These are phyloP conservation scores for Dallia pectoralis DNA, from an alignment of 2,797 vertebrate genomes.

Conservation along the genomic window DNA sequence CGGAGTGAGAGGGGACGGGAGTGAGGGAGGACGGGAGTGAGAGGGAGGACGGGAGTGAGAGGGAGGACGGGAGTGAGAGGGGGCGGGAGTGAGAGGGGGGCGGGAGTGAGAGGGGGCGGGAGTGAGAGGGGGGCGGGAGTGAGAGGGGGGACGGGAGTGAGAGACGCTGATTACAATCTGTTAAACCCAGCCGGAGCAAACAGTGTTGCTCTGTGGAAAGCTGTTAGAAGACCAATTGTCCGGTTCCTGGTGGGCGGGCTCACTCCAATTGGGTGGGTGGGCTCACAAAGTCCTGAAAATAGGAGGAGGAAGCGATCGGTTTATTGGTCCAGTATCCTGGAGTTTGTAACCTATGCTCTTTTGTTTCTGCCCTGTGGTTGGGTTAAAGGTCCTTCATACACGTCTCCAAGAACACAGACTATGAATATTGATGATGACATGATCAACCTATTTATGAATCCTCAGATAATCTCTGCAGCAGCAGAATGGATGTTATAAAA, in stretches of 20 bases:
- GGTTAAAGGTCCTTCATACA: slow-evolving; percentile 11
- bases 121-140: slow-evolving; percentile 45
- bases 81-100: slow-evolving; percentile 41
- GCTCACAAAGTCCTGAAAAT: slow-evolving; percentile 78
- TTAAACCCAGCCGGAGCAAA: slow-evolving; percentile 63
- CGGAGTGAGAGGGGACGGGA: too few relatives aligned
- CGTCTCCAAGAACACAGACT: slow-evolving; percentile 20
- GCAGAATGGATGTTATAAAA: background rate
- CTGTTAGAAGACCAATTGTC: slow-evolving; percentile 84
- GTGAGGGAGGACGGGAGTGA: background rate
- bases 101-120: slow-evolving; percentile 51
- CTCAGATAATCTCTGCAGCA: background rate
- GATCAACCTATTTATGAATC: slow-evolving; percentile 1
- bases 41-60: slow-evolving; percentile 53
- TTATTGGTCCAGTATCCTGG: slow-evolving; percentile 38
- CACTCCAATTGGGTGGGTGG: too few relatives aligned
- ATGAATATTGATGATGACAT: slow-evolving; percentile 25
- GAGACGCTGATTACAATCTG: slow-evolving; percentile 86
- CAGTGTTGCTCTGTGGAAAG: slow-evolving; percentile 82
- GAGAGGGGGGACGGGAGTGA: slow-evolving; percentile 26
- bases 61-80: slow-evolving; percentile 42
- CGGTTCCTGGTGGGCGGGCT: slow-evolving; percentile 72
- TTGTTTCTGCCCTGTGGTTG: slow-evolving; percentile 28
- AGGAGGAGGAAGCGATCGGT: slow-evolving; percentile 68
- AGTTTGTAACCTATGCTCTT: slow-evolving; percentile 39